Evolutionary conservation across 2,113 vertebrate species (phyloP).

Genomic region (Harpagus bidentatus): DNA sequence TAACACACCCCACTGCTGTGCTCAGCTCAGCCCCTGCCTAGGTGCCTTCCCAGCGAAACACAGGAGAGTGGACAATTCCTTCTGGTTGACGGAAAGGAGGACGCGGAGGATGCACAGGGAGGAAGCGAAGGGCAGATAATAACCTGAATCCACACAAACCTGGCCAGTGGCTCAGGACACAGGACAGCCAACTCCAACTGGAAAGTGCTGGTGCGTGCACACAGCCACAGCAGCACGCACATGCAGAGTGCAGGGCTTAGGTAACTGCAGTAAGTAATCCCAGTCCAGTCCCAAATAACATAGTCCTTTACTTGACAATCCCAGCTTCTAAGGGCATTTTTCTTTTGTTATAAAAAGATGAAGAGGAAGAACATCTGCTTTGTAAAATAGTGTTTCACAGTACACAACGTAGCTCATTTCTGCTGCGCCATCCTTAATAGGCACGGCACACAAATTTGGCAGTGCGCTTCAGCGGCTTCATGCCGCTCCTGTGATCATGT

Average conservation of each 20-base stretch:
- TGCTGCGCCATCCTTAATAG: neutral
- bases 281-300: neutral
- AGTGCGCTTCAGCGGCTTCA: neutral
- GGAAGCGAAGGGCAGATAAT: neutral
- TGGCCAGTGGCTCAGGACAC: neutral
- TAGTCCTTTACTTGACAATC: neutral
- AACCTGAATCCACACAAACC: fast-evolving
- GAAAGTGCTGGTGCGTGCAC: neutral
- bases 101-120: neutral
- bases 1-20: neutral
- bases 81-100: neutral
- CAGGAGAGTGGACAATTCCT: neutral
- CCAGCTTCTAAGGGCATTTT: neutral
- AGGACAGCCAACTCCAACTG: neutral
- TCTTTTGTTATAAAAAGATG: neutral
- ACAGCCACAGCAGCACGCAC: neutral
- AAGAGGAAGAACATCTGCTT: neutral
- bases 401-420: neutral
- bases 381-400: neutral
- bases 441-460: neutral
- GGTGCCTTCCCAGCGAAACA: neutral
- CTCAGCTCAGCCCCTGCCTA: neutral
- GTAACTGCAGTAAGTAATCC: neutral
- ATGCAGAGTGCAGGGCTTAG: neutral
- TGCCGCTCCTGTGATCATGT: neutral